Evolutionary conservation across 2,888 invertebrate species (phyloP), one percentile per base, ranked within the genome.

Genomic region (Siphonodentalium dalli): DNA sequence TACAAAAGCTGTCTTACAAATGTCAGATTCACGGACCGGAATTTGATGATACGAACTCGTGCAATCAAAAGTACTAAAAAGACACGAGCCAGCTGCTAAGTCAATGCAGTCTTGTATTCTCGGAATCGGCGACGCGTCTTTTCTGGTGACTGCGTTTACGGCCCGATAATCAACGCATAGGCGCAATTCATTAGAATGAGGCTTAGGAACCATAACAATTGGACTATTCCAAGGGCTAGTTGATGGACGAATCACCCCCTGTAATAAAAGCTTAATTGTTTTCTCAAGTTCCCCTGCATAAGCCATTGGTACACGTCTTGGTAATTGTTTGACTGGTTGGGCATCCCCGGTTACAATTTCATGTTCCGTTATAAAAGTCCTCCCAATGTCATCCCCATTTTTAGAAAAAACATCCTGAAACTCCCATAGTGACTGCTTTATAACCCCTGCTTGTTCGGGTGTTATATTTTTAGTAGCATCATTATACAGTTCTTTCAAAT

Each of bases 1-100:
- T 18, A 28, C 27, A 40, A 48, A 48, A 28, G 48, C 48, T 3
- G 48, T 48, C 28, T 48, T 48, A n/a, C 13, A 13, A 18, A 21
- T n/a, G 24, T 38, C 38, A 21, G 20, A 20, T 21, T 38, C 20
- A 20, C 39, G 20, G 21, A 38, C 18, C 5, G 39, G 39, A n/a
- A 38, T 20, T 20, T 38, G 39, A 20, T 38, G 39, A 20, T 38
- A 38, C n/a, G 21, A 20, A 5, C 15, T 21, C 13, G 21, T 38
- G 13, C 20, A 38, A 38, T 38, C 21, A 38, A 37, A 20, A 15
- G 37, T 37, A 15, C 11, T 11, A 15, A 11, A 37, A 9, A 37
- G 15, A 15, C 15, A 9, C n/a, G n/a, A n/a, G n/a, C n/a, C n/a
- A n/a, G n/a, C n/a, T n/a, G n/a, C n/a, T n/a, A n/a, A n/a, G n/a